A percentile compares a stretch with the other conserved stretches of the same genome.
phyloP scores from a whole-genome alignment of 1,140 invertebrate species.

The Colletes gigas region DNA sequence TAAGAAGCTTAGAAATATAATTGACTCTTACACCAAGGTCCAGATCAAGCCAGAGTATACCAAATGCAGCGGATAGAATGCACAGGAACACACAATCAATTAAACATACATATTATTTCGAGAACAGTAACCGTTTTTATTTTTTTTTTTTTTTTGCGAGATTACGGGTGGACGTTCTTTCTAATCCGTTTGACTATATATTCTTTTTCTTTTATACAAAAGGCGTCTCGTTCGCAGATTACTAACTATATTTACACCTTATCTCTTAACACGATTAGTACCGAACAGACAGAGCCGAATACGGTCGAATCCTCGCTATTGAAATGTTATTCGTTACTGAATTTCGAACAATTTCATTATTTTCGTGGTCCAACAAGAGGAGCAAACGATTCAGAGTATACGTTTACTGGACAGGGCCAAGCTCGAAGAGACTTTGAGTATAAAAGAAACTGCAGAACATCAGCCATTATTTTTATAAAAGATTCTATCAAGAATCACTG shows the following conservation, averaged over 20 bases:
- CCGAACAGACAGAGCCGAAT: conserved; percentile 13
- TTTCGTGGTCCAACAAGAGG: too few relatives aligned
- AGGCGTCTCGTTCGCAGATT: neutral
- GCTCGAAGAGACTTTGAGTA: too few relatives aligned
- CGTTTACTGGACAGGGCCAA: too few relatives aligned
- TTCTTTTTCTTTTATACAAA: neutral
- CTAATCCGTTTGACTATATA: neutral
- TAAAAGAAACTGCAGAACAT: too few relatives aligned
- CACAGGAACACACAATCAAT: conserved; percentile 81
- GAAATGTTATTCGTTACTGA: too few relatives aligned
- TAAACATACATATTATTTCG: conserved; percentile 77
- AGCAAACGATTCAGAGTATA: too few relatives aligned
- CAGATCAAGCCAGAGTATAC: conserved; percentile 82
- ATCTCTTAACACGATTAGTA: neutral
- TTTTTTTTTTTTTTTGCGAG: conserved; percentile 39
- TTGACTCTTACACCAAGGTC: conserved; percentile 82
- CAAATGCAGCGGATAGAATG: conserved; percentile 81
- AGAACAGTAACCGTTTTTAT: conserved; percentile 55
- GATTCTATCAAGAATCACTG: too few relatives aligned
- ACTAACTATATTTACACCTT: conserved; percentile 3
- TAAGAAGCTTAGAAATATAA: conserved; percentile 79
- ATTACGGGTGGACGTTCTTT: conserved; percentile 38
- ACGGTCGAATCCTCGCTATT: too few relatives aligned
- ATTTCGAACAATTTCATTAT: too few relatives aligned
- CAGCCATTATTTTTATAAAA: too few relatives aligned